Conservation (phyloP, 2,797 vertebrate genomes). For the Siniperca obscura region DNA sequence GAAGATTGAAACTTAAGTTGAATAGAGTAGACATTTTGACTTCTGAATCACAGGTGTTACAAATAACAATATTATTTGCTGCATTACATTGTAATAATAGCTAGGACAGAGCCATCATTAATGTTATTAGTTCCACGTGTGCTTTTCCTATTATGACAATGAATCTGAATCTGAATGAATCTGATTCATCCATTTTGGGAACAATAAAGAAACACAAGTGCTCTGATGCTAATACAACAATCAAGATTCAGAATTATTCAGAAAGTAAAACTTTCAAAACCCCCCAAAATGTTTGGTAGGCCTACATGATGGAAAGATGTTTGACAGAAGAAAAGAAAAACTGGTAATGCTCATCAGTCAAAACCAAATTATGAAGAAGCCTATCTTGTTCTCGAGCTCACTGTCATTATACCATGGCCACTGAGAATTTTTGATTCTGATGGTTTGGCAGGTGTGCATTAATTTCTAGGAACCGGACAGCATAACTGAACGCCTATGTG, state of each 20-base stretch:
- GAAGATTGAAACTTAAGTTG: neutral
- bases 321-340: neutral
- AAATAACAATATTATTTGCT: neutral
- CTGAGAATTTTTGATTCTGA: too few relatives aligned
- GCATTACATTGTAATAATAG: neutral
- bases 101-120: neutral
- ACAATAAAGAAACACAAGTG: neutral
- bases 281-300: too few relatives aligned
- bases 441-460: too few relatives aligned
- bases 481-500: too few relatives aligned
- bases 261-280: neutral
- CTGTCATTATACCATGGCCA: too few relatives aligned
- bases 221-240: neutral
- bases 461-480: too few relatives aligned
- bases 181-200: neutral
- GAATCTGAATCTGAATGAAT: neutral
- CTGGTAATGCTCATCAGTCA: too few relatives aligned
- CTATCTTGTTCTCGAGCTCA: too few relatives aligned
- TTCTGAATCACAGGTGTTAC: neutral
- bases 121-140: neutral
- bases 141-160: neutral
- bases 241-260: neutral
- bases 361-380: too few relatives aligned
- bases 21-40: neutral
- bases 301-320: neutral